Evolutionary conservation across 2,797 vertebrate species (phyloP).

Genomic region (Arremon aurantiirostris): DNA sequence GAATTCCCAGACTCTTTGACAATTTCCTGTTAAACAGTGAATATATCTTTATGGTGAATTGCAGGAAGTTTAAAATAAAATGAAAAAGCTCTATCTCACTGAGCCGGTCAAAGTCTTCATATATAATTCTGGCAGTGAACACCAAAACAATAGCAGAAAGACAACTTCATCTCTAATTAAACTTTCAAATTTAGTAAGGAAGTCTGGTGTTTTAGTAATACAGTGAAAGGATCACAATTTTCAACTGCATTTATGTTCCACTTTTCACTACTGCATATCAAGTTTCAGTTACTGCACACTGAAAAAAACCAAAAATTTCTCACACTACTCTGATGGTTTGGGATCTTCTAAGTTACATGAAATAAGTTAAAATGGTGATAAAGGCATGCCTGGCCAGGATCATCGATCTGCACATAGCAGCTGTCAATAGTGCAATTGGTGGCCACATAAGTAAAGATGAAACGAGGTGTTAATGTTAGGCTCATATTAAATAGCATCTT

Average conservation of each 20-base stretch:
- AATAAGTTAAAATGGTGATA: not conserved
- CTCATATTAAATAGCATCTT: not conserved
- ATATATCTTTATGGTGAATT: not conserved
- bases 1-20: conserved; percentile 18
- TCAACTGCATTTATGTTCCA: conserved; percentile 11
- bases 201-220: not conserved
- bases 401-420: rapidly evolving
- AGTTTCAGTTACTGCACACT: not conserved
- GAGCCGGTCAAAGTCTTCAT: rapidly evolving
- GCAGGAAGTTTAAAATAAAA: not conserved
- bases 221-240: not conserved
- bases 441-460: not conserved
- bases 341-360: not conserved
- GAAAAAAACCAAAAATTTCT: not conserved
- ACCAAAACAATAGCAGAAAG: not conserved
- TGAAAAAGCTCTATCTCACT: not conserved
- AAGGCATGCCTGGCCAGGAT: not conserved
- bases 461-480: not conserved
- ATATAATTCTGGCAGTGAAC: not conserved
- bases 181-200: conserved; percentile 14
- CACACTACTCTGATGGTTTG: not conserved
- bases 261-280: conserved; percentile 16
- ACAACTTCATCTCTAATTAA: not conserved
- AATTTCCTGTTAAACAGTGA: not conserved
- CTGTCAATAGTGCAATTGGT: not conserved